A percentile compares a stretch with the other conserved stretches of the same genome.
These are phyloP conservation scores for Cylindroiulus punctatus DNA, from an alignment of 2,888 invertebrate genomes.

Conservation along the genomic window DNA sequence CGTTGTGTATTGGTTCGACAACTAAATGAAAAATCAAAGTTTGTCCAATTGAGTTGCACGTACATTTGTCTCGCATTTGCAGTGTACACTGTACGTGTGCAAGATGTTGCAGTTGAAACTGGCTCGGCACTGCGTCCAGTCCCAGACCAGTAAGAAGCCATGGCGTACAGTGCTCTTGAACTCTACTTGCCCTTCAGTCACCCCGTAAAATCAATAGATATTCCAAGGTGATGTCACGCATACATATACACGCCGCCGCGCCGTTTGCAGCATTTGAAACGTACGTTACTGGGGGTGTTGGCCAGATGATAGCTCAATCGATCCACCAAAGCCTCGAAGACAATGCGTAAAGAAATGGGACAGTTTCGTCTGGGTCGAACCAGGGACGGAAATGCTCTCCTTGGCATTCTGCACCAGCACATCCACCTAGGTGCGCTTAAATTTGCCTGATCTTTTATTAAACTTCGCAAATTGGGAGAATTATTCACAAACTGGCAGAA, in stretches of 20 bases:
- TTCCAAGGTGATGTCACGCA: not conserved
- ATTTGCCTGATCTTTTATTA: not conserved
- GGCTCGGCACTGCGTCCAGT: not conserved
- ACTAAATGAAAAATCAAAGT: no score
- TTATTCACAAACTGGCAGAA: not conserved
- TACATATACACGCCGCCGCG: not conserved
- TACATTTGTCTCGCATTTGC: no score
- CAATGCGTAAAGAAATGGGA: not conserved
- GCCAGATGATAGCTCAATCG: not conserved
- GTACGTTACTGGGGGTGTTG: not conserved
- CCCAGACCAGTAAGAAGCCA: not conserved
- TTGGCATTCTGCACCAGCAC: not conserved
- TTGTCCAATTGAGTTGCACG: no score
- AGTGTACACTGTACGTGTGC: no score
- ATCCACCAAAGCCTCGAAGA: not conserved
- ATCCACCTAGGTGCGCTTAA: not conserved
- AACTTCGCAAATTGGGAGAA: not conserved
- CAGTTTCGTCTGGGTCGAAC: not conserved
- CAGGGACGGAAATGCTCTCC: not conserved
- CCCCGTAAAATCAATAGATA: constrained; percentile 1
- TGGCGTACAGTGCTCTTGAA: not conserved
- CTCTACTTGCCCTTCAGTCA: not conserved
- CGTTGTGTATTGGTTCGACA: no score
- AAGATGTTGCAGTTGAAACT: not conserved
- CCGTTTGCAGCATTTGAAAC: not conserved